Percentiles rank a stretch among this genome's conserved stretches.
These are phyloP conservation scores for Rhinichthys osculus DNA, from an alignment of 2,797 vertebrate genomes.

Conservation along the genomic window DNA sequence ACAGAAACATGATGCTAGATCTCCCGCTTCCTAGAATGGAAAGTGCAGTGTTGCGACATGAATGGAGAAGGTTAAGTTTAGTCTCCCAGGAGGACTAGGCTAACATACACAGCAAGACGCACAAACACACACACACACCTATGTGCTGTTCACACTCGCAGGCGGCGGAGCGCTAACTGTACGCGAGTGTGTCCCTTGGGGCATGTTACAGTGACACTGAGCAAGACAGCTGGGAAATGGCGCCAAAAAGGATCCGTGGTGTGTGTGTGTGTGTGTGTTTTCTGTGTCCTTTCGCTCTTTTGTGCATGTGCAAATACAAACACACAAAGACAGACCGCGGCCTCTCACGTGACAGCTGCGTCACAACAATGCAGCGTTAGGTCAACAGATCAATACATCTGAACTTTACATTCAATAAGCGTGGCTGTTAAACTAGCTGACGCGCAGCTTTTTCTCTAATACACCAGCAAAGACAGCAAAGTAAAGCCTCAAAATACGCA, in stretches of 20 bases:
- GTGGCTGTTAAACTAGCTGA: not conserved
- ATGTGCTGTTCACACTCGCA: not conserved
- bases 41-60: conserved; percentile 30
- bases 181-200: conserved; percentile 48
- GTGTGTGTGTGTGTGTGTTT: not conserved
- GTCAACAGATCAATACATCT: conserved; percentile 30
- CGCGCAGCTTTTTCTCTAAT: not conserved
- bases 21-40: conserved; percentile 40
- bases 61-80: conserved; percentile 39
- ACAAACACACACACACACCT: conserved; percentile 5
- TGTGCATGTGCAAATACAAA: conserved; percentile 38
- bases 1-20: conserved; percentile 34
- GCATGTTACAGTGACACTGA: conserved; percentile 56
- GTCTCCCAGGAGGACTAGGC: not conserved
- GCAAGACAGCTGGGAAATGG: conserved; percentile 64
- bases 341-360: conserved; percentile 36
- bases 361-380: conserved; percentile 23
- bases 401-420: conserved; percentile 14
- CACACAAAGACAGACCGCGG: conserved; percentile 21
- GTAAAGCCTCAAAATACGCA: not conserved
- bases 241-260: conserved; percentile 53
- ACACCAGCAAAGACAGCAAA: not conserved
- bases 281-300: conserved; percentile 48
- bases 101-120: conserved; percentile 25
- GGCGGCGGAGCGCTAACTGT: conserved; percentile 3